These are phyloP conservation scores for Thamnophis elegans DNA, from an alignment of 2,797 vertebrate species.

Conservation along the genomic window DNA sequence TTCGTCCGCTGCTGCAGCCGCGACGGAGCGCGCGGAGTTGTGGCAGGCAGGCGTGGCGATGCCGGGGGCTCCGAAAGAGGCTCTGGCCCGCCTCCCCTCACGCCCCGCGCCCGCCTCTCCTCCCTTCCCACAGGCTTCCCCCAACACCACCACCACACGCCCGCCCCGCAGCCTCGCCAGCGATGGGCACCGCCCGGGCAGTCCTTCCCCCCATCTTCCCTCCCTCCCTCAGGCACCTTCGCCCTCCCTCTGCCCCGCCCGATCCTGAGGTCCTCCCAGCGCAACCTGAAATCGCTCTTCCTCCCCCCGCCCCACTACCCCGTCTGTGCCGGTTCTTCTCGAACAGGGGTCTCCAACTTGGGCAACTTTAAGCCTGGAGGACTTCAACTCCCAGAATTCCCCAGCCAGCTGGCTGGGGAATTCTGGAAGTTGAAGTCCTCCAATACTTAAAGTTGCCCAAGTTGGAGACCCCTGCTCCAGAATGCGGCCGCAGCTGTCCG, in stretches of 20 bases:
- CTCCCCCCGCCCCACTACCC: no score
- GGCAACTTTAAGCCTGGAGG: no score
- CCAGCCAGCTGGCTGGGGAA: no score
- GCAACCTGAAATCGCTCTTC: not conserved
- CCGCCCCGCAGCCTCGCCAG: not conserved
- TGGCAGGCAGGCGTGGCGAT: constrained; percentile 44
- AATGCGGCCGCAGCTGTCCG: no score
- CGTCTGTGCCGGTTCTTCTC: not conserved
- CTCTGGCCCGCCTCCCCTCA: constrained; percentile 58
- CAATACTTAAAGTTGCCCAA: no score
- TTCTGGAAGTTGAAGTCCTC: no score
- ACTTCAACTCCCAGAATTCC: no score
- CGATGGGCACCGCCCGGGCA: not conserved
- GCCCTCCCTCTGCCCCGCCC: not conserved
- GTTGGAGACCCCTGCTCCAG: no score
- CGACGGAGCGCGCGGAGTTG: constrained; percentile 45
- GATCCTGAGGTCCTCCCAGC: not conserved
- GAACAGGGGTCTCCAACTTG: no score
- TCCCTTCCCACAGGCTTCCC: not conserved
- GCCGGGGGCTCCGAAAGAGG: constrained; percentile 52
- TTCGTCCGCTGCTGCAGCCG: not conserved
- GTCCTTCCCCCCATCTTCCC: no score
- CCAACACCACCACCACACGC: no score
- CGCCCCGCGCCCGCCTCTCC: constrained; percentile 58
- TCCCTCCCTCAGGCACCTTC: no score